Base-by-base conservation (phyloP, 2,113 vertebrate species). In the Embiotoca jacksoni region DNA sequence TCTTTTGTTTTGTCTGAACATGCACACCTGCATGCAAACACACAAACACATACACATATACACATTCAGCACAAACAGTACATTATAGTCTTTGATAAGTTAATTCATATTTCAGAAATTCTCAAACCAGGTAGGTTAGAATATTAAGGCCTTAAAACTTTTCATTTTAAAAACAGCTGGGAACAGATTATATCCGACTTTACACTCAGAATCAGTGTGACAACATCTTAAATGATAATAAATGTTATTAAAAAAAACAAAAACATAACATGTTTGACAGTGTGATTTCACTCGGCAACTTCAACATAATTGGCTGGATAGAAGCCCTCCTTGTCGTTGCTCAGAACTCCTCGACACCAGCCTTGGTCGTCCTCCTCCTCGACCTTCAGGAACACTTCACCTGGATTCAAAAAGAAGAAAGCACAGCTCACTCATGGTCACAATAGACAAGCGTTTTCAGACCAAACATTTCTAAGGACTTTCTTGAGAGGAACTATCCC, bases 341-440 rank as follows among this genome's bases (percentile, higher is more conserved):
- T 94, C 53, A 95, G 94, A 41, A 95, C 85, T 10, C 96, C 96
- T 82, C 95, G 92, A 82, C 94, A 96, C 96, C 96, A 96, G 10
- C 95, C 96, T 92, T 96, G 95, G 37, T 96, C 95, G 4, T 96
- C 96, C 69, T 96, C 95, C 37, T 96, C 96, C 86, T 96, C 95
- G 1, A 95, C 89, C 88, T 96, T 96, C 72, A 96, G 90, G 68
- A 96, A 95, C 64, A 93, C 92, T 75, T 96, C 95, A 8, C 95
- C 96, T 96, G 75, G 15, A 31, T 14, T 31, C 14, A 50, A 31
- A 72, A 44, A 9, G 2, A 50, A 41, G 5, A 16, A 37, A 56
- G 62, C 32, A 57, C 39, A 50, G 5, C 41, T 13, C 9, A 3
- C 2, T 7, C 39, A 41, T 41, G 41, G 41, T 3, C 37, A 3